Percentiles rank a stretch among this genome's conserved stretches.
Conservation (phyloP, 2,888 invertebrate species). For the Ephialtes manifestator region DNA sequence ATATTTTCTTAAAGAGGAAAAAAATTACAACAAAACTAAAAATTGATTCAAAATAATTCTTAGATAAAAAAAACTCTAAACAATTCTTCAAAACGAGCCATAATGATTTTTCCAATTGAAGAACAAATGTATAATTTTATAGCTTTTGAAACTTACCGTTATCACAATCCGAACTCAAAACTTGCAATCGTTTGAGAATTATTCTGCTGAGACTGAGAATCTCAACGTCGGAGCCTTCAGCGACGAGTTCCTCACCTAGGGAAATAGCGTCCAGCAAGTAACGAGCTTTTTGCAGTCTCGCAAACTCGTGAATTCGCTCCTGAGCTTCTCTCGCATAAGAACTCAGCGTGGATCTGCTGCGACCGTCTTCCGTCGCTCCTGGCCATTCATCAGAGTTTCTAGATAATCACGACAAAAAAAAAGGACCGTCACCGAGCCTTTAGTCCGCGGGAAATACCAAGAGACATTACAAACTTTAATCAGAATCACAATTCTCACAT, state of each 20-base stretch:
- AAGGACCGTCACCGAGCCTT: neutral
- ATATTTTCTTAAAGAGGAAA: constrained; percentile 60
- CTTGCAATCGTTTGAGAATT: constrained; percentile 89
- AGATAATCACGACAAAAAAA: neutral
- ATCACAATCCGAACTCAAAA: constrained; percentile 70
- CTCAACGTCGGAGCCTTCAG: constrained; percentile 91
- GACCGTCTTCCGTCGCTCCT: constrained; percentile 53
- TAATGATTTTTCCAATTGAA: too few species aligned
- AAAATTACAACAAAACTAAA: neutral
- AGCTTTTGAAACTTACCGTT: constrained; percentile 53
- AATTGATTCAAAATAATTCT: neutral
- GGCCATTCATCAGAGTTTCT: constrained; percentile 71
- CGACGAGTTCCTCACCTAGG: constrained; percentile 87
- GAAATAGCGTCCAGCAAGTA: constrained; percentile 82
- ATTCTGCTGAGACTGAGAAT: constrained; percentile 90
- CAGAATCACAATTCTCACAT: neutral
- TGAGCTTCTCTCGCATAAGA: constrained; percentile 80
- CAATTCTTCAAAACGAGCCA: too few species aligned
- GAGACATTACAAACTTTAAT: neutral
- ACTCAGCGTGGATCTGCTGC: constrained; percentile 72
- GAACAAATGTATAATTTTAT: too few species aligned
- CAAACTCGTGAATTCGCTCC: constrained; percentile 82
- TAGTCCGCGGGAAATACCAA: neutral
- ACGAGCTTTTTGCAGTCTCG: constrained; percentile 79
- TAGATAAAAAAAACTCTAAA: neutral